phyloP scores from a whole-genome alignment of 2,113 vertebrate species.

The Ptyas mucosa region DNA sequence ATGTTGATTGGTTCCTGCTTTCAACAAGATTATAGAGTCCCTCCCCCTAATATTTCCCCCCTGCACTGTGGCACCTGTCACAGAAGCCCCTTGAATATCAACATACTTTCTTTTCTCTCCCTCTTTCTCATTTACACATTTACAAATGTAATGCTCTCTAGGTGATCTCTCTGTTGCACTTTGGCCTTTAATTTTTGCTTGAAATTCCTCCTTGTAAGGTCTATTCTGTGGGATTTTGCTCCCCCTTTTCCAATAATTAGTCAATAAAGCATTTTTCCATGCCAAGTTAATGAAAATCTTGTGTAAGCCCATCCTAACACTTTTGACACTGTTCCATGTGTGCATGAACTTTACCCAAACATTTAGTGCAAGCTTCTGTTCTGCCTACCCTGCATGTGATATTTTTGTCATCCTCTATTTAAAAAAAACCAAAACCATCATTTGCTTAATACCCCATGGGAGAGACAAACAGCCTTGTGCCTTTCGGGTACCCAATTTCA shows the following conservation, averaged over 20 bases:
- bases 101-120: background rate
- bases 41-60: background rate
- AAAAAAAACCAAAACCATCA: background rate
- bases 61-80: background rate
- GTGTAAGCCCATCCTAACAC: background rate
- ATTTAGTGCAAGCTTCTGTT: background rate
- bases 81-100: background rate
- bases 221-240: background rate
- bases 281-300: background rate
- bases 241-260: background rate
- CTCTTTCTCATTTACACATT: no score
- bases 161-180: background rate
- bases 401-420: background rate
- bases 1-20: background rate
- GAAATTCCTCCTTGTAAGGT: background rate
- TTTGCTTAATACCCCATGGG: background rate
- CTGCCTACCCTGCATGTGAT: no score
- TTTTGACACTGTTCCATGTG: background rate
- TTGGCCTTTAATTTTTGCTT: background rate
- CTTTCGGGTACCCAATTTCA: background rate
- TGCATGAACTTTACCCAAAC: background rate
- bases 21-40: background rate
- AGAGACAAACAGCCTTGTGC: slow-evolving; percentile 6
- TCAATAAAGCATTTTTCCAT: background rate
- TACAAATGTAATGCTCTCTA: background rate